phyloP scores from a whole-genome alignment of 2,888 invertebrate species.

The Amiota communis region DNA sequence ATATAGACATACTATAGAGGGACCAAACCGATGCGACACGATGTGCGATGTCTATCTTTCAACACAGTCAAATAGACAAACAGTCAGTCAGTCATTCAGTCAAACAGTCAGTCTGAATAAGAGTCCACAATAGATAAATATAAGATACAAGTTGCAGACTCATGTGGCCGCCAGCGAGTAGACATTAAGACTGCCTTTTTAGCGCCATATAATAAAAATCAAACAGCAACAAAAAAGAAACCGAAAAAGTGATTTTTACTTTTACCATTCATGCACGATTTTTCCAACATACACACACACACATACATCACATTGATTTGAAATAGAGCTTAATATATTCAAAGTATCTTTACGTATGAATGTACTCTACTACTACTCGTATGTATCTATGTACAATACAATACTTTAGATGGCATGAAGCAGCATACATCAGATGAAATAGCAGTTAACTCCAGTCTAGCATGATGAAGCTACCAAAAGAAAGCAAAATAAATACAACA shows the following conservation, averaged over 20 bases:
- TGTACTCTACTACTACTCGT: conserved; percentile 31
- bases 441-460: conserved; percentile 26
- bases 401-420: conserved; percentile 31
- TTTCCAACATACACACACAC: conserved; percentile 39
- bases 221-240: conserved; percentile 50
- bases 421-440: conserved; percentile 43
- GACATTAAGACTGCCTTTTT: conserved; percentile 8
- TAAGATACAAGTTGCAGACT: conserved; percentile 53
- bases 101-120: neutral
- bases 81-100: no score
- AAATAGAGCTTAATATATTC: conserved; percentile 49
- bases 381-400: conserved; percentile 45
- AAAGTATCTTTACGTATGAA: neutral
- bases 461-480: conserved; percentile 25
- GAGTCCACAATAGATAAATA: conserved; percentile 20
- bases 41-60: conserved; percentile 55
- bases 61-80: neutral
- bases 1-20: neutral
- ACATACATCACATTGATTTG: conserved; percentile 52
- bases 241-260: conserved; percentile 57
- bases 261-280: conserved; percentile 66
- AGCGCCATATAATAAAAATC: conserved; percentile 48
- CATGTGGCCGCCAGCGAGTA: conserved; percentile 60
- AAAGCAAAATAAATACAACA: no score
- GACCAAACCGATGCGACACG: conserved; percentile 35